A percentile compares a stretch with the other conserved stretches of the same genome.
These are phyloP conservation scores for Beroe forskalii DNA, from an alignment of 37 sponge, comb jelly and placozoan genomes.

Conservation along the genomic window DNA sequence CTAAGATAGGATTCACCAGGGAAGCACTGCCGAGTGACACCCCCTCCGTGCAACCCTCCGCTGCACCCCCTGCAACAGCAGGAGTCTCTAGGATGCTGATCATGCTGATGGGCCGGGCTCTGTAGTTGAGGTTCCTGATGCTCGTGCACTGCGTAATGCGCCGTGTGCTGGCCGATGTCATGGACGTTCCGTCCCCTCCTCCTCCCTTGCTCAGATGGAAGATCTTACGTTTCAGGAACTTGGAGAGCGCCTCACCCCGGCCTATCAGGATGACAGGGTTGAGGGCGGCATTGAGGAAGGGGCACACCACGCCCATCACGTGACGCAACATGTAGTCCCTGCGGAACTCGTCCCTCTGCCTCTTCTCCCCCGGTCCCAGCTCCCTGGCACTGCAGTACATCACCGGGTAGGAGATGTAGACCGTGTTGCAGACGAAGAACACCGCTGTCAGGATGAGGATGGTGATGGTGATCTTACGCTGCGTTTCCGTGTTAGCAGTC, in stretches of 20 bases:
- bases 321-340: neutral
- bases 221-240: neutral
- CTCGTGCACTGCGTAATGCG: neutral
- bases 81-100: neutral
- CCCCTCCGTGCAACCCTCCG: neutral
- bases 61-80: neutral
- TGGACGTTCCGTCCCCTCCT: neutral
- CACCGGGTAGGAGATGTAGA: neutral
- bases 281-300: conserved; percentile 29
- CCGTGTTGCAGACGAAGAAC: conserved; percentile 35
- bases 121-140: neutral
- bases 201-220: neutral
- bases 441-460: conserved; percentile 28
- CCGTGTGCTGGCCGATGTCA: neutral
- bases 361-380: no score
- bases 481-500: conserved; percentile 2
- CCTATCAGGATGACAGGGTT: conserved; percentile 49
- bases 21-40: neutral
- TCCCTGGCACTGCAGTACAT: neutral
- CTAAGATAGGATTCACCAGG: neutral
- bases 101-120: neutral
- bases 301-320: conserved; percentile 5
- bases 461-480: conserved; percentile 42
- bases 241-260: conserved; percentile 9
- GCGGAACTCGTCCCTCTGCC: neutral